Evolutionary conservation across 53 echinoderm and acorn worm species (phyloP).

Genomic region (Crossaster papposus): DNA sequence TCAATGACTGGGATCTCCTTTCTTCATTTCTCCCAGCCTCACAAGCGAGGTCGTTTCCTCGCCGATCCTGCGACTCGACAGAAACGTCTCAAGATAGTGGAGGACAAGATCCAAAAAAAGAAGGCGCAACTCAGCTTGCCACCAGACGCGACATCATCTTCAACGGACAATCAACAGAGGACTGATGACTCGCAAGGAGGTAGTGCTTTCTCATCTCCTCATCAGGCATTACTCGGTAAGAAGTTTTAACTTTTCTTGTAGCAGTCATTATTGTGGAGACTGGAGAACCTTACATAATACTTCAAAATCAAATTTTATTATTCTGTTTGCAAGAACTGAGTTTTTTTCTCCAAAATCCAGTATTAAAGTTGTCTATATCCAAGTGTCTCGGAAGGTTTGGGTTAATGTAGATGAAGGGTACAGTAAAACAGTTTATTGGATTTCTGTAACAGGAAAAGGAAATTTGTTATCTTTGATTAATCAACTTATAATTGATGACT

Average conservation of each 20-base stretch:
- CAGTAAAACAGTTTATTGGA: too few species aligned
- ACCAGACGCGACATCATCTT: neutral
- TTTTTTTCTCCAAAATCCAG: too few species aligned
- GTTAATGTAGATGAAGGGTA: too few species aligned
- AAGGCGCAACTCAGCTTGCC: neutral
- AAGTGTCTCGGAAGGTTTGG: too few species aligned
- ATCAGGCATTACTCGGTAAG: constrained; percentile 29
- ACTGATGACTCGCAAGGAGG: neutral
- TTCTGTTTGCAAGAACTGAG: neutral
- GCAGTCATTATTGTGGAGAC: neutral
- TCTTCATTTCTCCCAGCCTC: constrained; percentile 9
- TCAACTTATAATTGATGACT: too few species aligned
- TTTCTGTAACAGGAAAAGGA: too few species aligned
- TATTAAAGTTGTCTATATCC: too few species aligned
- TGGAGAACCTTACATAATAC: neutral
- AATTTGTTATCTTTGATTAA: neutral
- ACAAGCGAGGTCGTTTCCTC: constrained; percentile 15
- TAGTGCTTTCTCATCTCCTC: neutral
- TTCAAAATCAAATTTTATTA: too few species aligned
- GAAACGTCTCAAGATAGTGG: constrained; percentile 22
- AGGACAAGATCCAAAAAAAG: constrained; percentile 29
- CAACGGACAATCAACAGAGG: neutral
- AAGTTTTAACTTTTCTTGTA: neutral
- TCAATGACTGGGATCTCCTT: neutral
- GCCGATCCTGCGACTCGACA: constrained; percentile 26